Conservation (phyloP, 2,888 invertebrate genomes). For the Acrobasis consociella region DNA sequence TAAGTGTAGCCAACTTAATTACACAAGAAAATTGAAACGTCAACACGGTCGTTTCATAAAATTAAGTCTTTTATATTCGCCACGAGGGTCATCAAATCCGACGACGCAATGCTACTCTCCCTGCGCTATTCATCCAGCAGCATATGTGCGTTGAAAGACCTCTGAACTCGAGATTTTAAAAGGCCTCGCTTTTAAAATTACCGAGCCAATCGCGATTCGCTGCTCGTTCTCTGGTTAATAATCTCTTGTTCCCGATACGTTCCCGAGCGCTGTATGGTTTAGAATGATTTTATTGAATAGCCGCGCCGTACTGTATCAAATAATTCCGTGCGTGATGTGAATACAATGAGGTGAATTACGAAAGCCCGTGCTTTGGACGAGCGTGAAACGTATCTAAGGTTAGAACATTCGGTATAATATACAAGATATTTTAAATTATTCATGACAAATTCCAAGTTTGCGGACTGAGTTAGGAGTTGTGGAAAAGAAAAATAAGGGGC, state of each 20-base stretch:
- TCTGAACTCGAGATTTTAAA: conserved; percentile 11
- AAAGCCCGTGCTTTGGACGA: conserved; percentile 49
- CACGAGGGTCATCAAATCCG: conserved; percentile 15
- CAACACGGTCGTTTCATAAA: conserved; percentile 14
- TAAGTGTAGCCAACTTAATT: neutral
- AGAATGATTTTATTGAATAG: conserved; percentile 35
- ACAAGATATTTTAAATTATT: conserved; percentile 69
- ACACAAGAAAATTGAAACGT: conserved; percentile 8
- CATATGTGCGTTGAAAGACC: conserved; percentile 5
- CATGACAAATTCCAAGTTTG: conserved; percentile 72
- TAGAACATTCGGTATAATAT: conserved; percentile 57
- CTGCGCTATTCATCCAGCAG: conserved; percentile 9
- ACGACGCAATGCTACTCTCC: conserved; percentile 8
- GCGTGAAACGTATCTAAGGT: conserved; percentile 30
- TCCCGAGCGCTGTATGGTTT: conserved; percentile 26
- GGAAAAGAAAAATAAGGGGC: conserved; percentile 59
- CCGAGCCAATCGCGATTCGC: conserved; percentile 12
- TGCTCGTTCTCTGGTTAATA: conserved; percentile 13
- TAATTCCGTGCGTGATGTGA: conserved; percentile 56
- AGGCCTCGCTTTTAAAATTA: conserved; percentile 11
- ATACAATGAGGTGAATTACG: conserved; percentile 56
- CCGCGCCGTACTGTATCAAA: conserved; percentile 51
- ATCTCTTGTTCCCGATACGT: conserved; percentile 11
- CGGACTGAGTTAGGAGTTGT: conserved; percentile 50
- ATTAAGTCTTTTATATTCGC: conserved; percentile 22